Evolutionary conservation across 2,797 vertebrate species (phyloP).

Genomic region (Clarias laeviceps): DNA sequence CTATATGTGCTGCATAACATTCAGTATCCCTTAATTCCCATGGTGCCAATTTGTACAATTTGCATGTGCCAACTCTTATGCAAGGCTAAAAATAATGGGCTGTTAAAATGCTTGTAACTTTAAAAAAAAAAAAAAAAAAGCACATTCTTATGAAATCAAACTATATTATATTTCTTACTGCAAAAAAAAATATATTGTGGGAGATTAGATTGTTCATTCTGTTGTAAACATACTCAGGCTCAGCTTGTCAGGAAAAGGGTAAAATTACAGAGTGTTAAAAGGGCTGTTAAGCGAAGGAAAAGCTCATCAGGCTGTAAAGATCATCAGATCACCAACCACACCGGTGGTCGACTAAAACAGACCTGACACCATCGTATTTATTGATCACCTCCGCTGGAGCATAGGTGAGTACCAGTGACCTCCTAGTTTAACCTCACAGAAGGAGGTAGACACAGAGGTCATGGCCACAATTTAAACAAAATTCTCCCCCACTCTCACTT

Average conservation of each 20-base stretch:
- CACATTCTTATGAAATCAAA: neutral
- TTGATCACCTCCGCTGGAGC: constrained; percentile 37
- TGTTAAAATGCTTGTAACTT: neutral
- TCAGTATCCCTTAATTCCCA: neutral
- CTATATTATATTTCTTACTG: neutral
- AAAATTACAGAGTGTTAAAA: too few species aligned
- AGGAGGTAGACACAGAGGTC: constrained; percentile 23
- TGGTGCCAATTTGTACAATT: neutral
- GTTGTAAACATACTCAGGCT: too few species aligned
- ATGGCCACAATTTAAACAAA: constrained; percentile 25
- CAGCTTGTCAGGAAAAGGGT: too few species aligned
- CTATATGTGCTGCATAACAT: neutral
- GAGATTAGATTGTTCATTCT: neutral
- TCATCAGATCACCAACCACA: constrained; percentile 5
- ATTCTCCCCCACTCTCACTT: neutral
- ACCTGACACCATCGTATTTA: constrained; percentile 33
- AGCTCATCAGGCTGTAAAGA: neutral
- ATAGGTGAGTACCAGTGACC: constrained; percentile 35
- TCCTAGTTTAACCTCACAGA: constrained; percentile 37
- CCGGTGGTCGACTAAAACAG: constrained; percentile 37
- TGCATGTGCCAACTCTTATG: neutral
- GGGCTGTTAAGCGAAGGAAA: too few species aligned
- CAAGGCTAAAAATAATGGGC: neutral
- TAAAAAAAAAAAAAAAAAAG: neutral
- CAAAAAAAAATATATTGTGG: neutral